Evolutionary conservation across 2,797 vertebrate genomes (phyloP), one percentile per base, ranked within the genome.

Genomic region (Gymnothorax reevesii): DNA sequence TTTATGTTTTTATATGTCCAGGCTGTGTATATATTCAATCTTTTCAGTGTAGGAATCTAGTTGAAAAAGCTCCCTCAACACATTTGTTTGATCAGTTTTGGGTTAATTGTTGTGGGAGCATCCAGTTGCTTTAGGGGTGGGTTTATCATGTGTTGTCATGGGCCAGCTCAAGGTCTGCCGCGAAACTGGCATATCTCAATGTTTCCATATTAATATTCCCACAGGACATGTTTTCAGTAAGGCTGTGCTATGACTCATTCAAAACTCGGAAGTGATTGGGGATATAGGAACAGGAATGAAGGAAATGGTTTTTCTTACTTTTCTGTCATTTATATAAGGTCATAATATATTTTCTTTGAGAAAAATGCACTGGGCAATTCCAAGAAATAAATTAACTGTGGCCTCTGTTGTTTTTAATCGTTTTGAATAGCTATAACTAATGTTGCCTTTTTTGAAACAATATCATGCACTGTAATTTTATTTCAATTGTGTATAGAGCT

Each of bases 271-370:
- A 75, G 1, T 4, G 17, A 42, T 7, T 49, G 73, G 20, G 33
- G 33, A 42, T 4, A 15, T 42, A 7, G 15, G 75, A 22, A 20
- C 22, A 49, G 85, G 52, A 52, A 49, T 27, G 75, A 86, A 75
- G 54, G 52, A 57, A 82, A 69, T 60, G 33, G 33, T 62, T 57
- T 57, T 57, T 57, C 54, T 33, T 33, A 60, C 86, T 42, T 64
- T 54, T 86, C 86, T 88, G 55, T 8, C 91, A 89, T 92, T 90
- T 86, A 92, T 86, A 86, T 90, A 90, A 87, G 66, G 83, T 88
- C 82, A 62, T 64, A 62, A 88, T 84, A 86, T 91, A 91, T 92
- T 93, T 91, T 92, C 88, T 84, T 90, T 90, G 88, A 82, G 71
- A 77, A 77, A 77, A 87, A n/a, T 64, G 75, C 84, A 64, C 86